Evolutionary conservation across 2,797 vertebrate species (phyloP).

Genomic region (Danio tinwini): DNA sequence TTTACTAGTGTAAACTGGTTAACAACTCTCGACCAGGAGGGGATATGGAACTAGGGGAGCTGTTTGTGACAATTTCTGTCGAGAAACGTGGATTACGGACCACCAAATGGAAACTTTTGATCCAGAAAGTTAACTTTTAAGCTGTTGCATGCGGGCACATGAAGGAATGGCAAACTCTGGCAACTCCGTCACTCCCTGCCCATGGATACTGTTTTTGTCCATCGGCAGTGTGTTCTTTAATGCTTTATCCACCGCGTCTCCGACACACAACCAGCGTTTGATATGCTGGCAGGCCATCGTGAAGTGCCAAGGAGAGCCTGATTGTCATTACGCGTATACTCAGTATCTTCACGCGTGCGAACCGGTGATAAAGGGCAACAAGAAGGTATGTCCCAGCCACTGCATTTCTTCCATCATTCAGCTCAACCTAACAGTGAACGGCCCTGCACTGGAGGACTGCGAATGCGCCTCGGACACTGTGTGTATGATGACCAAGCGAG

Average conservation of each 20-base stretch:
- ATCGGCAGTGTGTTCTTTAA: conserved; percentile 76
- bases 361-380: conserved; percentile 79
- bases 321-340: conserved; percentile 90
- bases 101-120: conserved; percentile 10
- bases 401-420: conserved; percentile 94
- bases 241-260: conserved; percentile 71
- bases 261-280: conserved; percentile 81
- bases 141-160: conserved; percentile 60
- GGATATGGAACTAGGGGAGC: conserved; percentile 27
- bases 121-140: conserved; percentile 5
- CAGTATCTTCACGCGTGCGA: conserved; percentile 90
- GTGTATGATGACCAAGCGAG: conserved; percentile 86
- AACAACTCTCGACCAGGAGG: conserved; percentile 4
- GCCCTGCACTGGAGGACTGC: conserved; percentile 92
- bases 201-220: conserved; percentile 69
- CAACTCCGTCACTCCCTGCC: conserved; percentile 63
- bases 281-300: conserved; percentile 95
- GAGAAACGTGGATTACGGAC: conserved; percentile 11
- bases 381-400: conserved; percentile 88
- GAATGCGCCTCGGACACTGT: conserved; percentile 85
- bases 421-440: conserved; percentile 89
- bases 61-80: background rate
- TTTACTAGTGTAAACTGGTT: background rate
- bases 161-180: conserved; percentile 72
- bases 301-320: conserved; percentile 88